Conservation (phyloP, 2,113 vertebrate species). For the Ophiodon elongatus region DNA sequence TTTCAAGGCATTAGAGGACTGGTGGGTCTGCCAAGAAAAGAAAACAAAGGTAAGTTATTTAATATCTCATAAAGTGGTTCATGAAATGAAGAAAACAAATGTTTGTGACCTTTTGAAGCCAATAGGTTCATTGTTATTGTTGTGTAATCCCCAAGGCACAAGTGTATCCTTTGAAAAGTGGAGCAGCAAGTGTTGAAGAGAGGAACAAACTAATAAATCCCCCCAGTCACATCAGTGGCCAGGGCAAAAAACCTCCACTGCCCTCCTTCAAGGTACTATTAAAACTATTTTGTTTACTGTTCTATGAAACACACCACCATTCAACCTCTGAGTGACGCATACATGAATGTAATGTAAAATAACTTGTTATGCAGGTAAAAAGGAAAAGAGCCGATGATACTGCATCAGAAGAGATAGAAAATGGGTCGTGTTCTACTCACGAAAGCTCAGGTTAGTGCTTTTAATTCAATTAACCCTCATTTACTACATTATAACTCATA, state of each 20-base stretch:
- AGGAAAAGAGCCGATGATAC: constrained; percentile 88
- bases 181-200: constrained; percentile 85
- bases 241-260: constrained; percentile 88
- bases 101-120: not conserved
- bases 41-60: constrained; percentile 88
- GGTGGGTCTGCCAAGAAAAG: constrained; percentile 94
- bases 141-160: constrained; percentile 80
- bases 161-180: constrained; percentile 87
- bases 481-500: not conserved
- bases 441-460: constrained; percentile 68
- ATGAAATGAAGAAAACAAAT: not conserved
- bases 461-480: not conserved
- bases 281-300: not conserved
- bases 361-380: constrained; percentile 86
- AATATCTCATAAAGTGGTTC: not conserved
- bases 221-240: constrained; percentile 82
- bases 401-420: constrained; percentile 84
- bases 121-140: not conserved
- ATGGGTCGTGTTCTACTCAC: constrained; percentile 78
- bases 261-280: constrained; percentile 98
- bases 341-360: not conserved
- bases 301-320: not conserved
- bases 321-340: constrained; percentile 4
- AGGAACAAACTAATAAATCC: constrained; percentile 86
- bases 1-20: constrained; percentile 94